Evolutionary conservation across 2,797 vertebrate species (phyloP), one percentile per base, ranked within the genome.

Genomic region (Nothura maculosa): DNA sequence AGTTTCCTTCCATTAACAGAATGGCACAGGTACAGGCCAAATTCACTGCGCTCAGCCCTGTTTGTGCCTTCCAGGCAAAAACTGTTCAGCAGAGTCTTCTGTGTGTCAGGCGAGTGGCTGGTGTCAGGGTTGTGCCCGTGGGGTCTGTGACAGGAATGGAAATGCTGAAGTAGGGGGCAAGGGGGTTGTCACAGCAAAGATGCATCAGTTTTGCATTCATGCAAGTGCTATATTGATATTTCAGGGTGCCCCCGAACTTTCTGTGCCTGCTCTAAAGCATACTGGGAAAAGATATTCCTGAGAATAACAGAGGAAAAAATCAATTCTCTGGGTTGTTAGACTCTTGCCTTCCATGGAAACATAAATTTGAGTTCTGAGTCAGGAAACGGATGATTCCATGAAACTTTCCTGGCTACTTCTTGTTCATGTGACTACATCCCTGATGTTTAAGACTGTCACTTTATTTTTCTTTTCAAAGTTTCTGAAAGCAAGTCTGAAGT

Each of bases 401-500:
- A 81, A 43, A 80, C 89, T 89, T 92, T 87, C 69, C 76, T 81
- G 21, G 50, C 4, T 54, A 13, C 14, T 83, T 85, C 81, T 9
- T 50, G 70, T 84, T 64, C 32, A 75, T 5, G 62, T 78, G 74
- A 69, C n/a, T 63, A 36, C 7, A 57, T 14, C 27, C n/a, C 36
- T 72, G 67, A 81, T 1, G 0, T 47, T 52, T 64, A 54, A 19
- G 36, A 60, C 28, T 32, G 2, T 32, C 19, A 21, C 61, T 55
- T 75, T 60, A 15, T 43, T 30, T 10, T 62, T 64, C 34, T 62
- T 68, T 69, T 61, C 54, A 18, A 38, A 58, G 58, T 50, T 68
- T 27, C 50, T 78, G 25, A 96, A 91, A 87, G 30, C 42, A 48
- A 85, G 45, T 7, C 83, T 93, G 58, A 70, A 50, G 80, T 75